Conservation (phyloP, 2,888 invertebrate genomes). For the Lycophotia porphyrea region DNA sequence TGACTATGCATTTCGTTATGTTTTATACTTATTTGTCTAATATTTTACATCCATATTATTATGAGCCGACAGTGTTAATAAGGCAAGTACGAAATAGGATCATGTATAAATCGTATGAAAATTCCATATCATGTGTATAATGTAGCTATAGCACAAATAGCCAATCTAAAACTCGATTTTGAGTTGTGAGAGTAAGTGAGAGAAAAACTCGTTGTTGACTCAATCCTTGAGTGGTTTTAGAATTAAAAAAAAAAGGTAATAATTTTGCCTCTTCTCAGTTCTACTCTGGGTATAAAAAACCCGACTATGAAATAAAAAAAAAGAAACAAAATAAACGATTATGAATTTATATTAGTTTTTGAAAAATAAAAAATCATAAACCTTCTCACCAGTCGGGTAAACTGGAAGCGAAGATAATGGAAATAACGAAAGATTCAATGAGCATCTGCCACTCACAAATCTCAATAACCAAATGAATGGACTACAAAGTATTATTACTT, state of each 20-base stretch:
- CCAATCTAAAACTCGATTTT: not conserved
- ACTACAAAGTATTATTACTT: slow-evolving; percentile 25
- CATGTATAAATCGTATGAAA: not conserved
- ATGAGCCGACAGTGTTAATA: not conserved
- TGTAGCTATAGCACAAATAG: not conserved
- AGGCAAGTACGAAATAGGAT: not conserved
- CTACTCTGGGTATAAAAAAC: not conserved
- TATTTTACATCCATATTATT: not conserved
- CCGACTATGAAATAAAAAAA: not conserved
- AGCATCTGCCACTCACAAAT: slow-evolving; percentile 7
- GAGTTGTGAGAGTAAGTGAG: too few species aligned
- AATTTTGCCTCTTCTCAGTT: not conserved
- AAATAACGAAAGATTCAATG: slow-evolving; percentile 2
- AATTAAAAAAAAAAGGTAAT: too few species aligned
- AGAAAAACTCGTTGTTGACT: too few species aligned
- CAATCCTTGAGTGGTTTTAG: not conserved
- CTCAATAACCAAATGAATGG: slow-evolving; percentile 6
- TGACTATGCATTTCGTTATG: slow-evolving; percentile 49
- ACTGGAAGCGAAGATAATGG: not conserved
- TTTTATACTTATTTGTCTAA: slow-evolving; percentile 1
- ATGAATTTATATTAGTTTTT: not conserved
- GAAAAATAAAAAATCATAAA: not conserved
- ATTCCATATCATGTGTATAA: not conserved
- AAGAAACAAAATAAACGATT: not conserved
- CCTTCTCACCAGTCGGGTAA: not conserved